These are phyloP conservation scores for Brachyrhaphis roseni DNA, from an alignment of 2,797 vertebrate genomes.

Conservation along the genomic window DNA sequence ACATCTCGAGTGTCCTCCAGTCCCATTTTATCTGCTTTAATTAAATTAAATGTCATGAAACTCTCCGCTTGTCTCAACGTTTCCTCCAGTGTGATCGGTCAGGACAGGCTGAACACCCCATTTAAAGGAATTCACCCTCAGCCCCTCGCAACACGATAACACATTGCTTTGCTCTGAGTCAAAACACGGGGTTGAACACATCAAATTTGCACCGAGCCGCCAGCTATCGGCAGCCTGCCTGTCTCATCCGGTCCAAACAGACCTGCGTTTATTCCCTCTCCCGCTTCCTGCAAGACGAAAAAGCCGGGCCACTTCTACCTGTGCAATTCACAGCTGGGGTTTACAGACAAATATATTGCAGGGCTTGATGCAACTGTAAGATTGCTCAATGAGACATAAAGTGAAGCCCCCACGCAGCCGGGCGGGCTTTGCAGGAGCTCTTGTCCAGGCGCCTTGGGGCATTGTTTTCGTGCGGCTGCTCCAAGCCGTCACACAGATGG, in stretches of 20 bases:
- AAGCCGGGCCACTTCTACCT: conserved; percentile 41
- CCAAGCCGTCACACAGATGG: conserved; percentile 73
- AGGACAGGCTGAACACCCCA: conserved; percentile 73
- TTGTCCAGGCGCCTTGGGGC: conserved; percentile 72
- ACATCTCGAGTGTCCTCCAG: conserved; percentile 65
- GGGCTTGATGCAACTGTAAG: conserved; percentile 44
- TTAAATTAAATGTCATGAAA: conserved; percentile 75
- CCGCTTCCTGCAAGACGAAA: conserved; percentile 16
- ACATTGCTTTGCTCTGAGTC: conserved; percentile 37
- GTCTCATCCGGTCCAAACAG: conserved; percentile 54
- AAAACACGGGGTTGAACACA: conserved; percentile 44
- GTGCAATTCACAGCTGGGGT: conserved; percentile 40
- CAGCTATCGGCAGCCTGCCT: conserved; percentile 40
- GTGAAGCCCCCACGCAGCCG: conserved; percentile 63
- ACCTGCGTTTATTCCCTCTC: conserved; percentile 28
- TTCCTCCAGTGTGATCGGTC: conserved; percentile 66
- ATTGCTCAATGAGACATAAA: conserved; percentile 67
- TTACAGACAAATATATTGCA: conserved; percentile 54
- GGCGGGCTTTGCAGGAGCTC: conserved; percentile 68
- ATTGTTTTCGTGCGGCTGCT: conserved; percentile 75
- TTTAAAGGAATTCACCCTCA: conserved; percentile 62
- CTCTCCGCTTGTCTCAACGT: conserved; percentile 63
- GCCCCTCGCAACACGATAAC: conserved; percentile 38
- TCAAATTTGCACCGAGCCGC: conserved; percentile 45
- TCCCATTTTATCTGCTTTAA: conserved; percentile 72